phyloP scores from a whole-genome alignment of 2,113 vertebrate species.

The Dipodomys merriami region DNA sequence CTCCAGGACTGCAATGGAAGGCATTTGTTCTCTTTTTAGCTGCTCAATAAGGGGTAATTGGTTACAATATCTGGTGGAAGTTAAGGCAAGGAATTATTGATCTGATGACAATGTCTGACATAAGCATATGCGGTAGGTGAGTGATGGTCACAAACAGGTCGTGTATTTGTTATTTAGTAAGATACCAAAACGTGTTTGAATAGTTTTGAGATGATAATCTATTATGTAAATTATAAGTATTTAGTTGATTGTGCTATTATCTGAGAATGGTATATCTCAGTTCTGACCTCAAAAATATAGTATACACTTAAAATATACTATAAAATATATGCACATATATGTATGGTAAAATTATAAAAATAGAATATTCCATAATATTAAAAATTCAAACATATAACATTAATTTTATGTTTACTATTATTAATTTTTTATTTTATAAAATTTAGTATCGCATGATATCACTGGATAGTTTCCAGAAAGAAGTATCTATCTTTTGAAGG shows the following conservation, averaged over 20 bases:
- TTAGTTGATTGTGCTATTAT: neutral
- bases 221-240: neutral
- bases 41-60: neutral
- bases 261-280: neutral
- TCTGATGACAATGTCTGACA: neutral
- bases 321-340: neutral
- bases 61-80: neutral
- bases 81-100: neutral
- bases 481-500: neutral
- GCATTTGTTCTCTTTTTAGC: neutral
- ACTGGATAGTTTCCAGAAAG: neutral
- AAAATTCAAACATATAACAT: too few species aligned
- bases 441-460: too few species aligned
- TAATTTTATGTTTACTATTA: too few species aligned
- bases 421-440: too few species aligned
- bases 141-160: neutral
- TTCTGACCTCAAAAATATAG: neutral
- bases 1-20: neutral
- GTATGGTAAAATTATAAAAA: too few species aligned
- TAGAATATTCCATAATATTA: too few species aligned
- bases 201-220: neutral
- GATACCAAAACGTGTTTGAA: neutral
- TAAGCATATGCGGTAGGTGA: accelerated
- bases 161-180: neutral
- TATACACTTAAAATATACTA: too few species aligned